phyloP scores from a whole-genome alignment of 1,140 invertebrate species.

The Leguminivora glycinivorella region DNA sequence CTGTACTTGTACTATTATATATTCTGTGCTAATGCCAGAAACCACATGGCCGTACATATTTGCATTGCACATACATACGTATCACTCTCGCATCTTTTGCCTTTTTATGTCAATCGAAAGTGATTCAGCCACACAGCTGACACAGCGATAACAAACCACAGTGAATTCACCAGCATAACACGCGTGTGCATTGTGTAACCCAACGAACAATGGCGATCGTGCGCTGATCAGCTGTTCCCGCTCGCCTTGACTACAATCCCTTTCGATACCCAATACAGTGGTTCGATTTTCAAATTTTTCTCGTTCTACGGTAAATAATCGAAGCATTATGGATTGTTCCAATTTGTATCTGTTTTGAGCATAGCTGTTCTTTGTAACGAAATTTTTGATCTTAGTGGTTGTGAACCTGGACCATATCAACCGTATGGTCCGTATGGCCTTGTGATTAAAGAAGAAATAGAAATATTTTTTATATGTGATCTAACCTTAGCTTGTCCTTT shows the following conservation, averaged over 20 bases:
- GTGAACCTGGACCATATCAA: no score
- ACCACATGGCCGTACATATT: no score
- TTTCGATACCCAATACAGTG: neutral
- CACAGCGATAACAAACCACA: no score
- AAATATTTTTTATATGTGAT: no score
- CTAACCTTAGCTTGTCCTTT: no score
- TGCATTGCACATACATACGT: no score
- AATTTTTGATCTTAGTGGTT: neutral
- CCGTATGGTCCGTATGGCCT: neutral
- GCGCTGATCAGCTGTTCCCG: conserved; percentile 18
- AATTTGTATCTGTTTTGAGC: neutral
- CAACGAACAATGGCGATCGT: conserved; percentile 5
- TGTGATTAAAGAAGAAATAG: neutral
- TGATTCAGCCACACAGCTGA: no score
- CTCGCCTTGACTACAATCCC: conserved; percentile 14
- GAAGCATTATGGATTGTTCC: neutral
- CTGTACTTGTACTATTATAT: no score
- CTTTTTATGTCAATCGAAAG: no score
- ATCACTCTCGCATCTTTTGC: no score
- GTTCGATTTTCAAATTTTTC: neutral
- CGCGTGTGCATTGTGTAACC: neutral
- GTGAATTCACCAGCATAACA: neutral
- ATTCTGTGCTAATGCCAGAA: no score
- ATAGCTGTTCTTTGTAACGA: neutral
- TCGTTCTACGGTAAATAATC: neutral